Evolutionary conservation across 2,888 invertebrate species (phyloP), one percentile per base, ranked within the genome.

Genomic region (Myopa tessellatipennis): DNA sequence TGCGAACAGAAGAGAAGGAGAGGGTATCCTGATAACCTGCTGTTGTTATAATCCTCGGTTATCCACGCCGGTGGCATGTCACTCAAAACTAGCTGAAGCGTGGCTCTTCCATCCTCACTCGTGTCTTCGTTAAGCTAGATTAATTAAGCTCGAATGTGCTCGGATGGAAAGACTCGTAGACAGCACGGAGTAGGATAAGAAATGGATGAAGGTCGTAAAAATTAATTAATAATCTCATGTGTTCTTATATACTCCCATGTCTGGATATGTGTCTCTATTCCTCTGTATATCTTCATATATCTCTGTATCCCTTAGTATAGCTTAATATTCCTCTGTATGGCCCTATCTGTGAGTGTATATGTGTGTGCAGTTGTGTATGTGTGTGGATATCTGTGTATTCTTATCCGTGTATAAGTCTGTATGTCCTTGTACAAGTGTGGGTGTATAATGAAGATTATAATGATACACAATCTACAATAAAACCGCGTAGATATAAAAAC

Each of bases 211-310:
- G 8, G 55, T 12, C 10, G 55, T 71, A 63, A 71, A 71, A 76
- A 76, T 76, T 76, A 76, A 76, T 76, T 76, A 76, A 71, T 76
- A 71, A 76, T 52, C 65, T 71, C 36, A 65, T 65, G 65, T 50
- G 26, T 26, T 26, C 26, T 26, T 26, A 26, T 26, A 26, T 26
- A 26, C 1, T 26, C 26, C 26, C 26, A 1, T 26, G 26, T 26
- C 26, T 26, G 1, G 1, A 26, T 26, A 26, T 26, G 26, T 1
- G 26, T 26, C 26, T 26, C 26, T 26, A 26, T 26, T 26, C 26
- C 26, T 26, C 26, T 26, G 26, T 26, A 26, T 26, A 26, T 26
- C 26, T 26, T 26, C 26, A 26, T 26, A 26, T 26, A 26, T 2
- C 1, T 26, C 26, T 26, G 26, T 26, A 26, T 26, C 26, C 26